A percentile compares a stretch with the other conserved stretches of the same genome.
These are phyloP conservation scores for Zoroaster sp. DNA, from an alignment of 53 echinoderm and acorn worm species.

Conservation along the genomic window DNA sequence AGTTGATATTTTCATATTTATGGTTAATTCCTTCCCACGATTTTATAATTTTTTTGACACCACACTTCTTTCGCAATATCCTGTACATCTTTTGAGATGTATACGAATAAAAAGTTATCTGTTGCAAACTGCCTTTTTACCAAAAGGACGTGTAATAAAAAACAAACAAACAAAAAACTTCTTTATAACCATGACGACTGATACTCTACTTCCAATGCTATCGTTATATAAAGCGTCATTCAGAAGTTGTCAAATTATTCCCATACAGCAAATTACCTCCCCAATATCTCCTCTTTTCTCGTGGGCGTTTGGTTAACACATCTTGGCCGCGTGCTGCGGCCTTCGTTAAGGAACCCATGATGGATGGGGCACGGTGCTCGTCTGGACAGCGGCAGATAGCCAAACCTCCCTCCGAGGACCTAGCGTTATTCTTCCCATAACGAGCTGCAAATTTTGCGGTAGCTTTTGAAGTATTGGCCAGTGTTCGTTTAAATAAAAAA, in stretches of 20 bases:
- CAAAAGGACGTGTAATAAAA: too few relatives aligned
- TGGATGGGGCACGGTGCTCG: neutral
- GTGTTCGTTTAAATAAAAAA: neutral
- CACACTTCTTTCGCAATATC: too few relatives aligned
- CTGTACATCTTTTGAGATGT: too few relatives aligned
- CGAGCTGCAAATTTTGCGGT: constrained; percentile 33
- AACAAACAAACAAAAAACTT: too few relatives aligned
- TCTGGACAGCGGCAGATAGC: constrained; percentile 21
- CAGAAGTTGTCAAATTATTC: neutral
- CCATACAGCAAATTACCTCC: neutral
- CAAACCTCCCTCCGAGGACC: neutral
- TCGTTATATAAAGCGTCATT: neutral
- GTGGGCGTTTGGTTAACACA: constrained; percentile 58
- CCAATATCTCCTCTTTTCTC: neutral
- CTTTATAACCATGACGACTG: neutral
- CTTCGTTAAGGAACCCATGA: neutral
- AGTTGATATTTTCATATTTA: too few relatives aligned
- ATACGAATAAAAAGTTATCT: too few relatives aligned
- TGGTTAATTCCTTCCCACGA: too few relatives aligned
- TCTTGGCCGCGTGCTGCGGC: neutral
- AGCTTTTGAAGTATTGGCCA: constrained; percentile 5
- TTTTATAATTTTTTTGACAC: too few relatives aligned
- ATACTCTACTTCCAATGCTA: neutral
- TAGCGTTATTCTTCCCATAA: constrained; percentile 7
- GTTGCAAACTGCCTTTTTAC: too few relatives aligned